Conservation (phyloP, 2,113 vertebrate genomes). For the Sminthopsis crassicaudata region DNA sequence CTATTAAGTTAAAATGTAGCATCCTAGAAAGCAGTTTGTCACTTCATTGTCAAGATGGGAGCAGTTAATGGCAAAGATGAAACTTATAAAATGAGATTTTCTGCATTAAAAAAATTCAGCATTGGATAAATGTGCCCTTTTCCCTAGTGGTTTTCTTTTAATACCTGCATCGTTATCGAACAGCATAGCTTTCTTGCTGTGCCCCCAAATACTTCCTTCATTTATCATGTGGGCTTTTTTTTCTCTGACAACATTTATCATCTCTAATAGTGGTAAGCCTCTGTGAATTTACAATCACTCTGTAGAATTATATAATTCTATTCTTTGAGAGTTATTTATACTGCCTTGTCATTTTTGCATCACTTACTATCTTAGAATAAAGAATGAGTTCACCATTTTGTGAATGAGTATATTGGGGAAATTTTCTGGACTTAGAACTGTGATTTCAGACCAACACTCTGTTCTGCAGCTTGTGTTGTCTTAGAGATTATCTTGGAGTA, state of each 20-base stretch:
- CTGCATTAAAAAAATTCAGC: neutral
- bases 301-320: neutral
- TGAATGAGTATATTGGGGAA: accelerated
- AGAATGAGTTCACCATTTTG: neutral
- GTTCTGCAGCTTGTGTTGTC: neutral
- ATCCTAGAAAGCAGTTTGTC: constrained; percentile 12
- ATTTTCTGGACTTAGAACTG: neutral
- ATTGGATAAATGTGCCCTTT: neutral
- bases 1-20: neutral
- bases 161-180: neutral
- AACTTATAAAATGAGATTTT: neutral
- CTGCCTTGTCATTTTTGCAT: accelerated
- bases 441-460: neutral
- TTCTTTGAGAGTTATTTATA: neutral
- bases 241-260: neutral
- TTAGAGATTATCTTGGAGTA: neutral
- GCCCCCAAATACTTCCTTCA: neutral
- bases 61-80: neutral
- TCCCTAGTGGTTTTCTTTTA: neutral
- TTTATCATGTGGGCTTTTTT: constrained; percentile 8
- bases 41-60: neutral
- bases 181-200: neutral
- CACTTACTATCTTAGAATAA: accelerated
- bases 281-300: neutral
- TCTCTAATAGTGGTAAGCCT: constrained; percentile 15